Percentiles rank a stretch among this genome's conserved stretches.
Conservation (phyloP, 2,113 vertebrate genomes). For the Hassar affinis region DNA sequence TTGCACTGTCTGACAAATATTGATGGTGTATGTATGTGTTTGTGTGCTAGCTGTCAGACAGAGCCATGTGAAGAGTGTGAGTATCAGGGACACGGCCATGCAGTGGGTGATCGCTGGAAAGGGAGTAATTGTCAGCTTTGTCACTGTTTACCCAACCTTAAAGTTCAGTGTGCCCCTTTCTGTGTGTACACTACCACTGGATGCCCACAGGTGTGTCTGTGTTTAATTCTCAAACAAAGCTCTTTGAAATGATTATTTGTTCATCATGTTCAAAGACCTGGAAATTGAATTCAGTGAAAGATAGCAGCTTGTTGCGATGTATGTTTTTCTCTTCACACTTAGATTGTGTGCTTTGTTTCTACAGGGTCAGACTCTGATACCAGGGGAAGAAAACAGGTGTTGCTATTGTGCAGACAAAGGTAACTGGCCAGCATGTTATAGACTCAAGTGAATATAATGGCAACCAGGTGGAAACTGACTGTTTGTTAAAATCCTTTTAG, state of each 20-base stretch:
- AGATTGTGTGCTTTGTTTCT: neutral
- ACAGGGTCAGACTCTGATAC: conserved; percentile 76
- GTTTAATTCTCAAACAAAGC: conserved; percentile 13
- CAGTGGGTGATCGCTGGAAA: conserved; percentile 78
- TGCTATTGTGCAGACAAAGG: conserved; percentile 75
- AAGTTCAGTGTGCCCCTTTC: conserved; percentile 73
- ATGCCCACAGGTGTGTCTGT: conserved; percentile 79
- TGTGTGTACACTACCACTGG: conserved; percentile 70
- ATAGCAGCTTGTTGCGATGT: neutral
- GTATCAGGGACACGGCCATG: conserved; percentile 65
- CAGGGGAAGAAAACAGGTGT: conserved; percentile 70
- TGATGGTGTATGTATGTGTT: conserved; percentile 11
- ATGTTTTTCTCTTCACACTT: conserved; percentile 9
- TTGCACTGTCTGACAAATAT: neutral
- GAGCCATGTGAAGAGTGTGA: conserved; percentile 77
- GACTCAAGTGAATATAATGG: neutral
- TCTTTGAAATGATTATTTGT: neutral
- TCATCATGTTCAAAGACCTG: neutral
- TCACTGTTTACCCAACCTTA: conserved; percentile 75
- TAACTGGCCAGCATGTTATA: conserved; percentile 31
- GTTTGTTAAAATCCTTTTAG: conserved; percentile 43
- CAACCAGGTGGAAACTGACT: neutral
- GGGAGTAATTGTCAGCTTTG: conserved; percentile 76
- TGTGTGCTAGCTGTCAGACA: conserved; percentile 77
- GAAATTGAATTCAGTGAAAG: neutral